Percentiles rank a stretch among this genome's conserved stretches.
phyloP scores from a whole-genome alignment of 2,888 invertebrate species.

The Scaptomyza caliginosa region DNA sequence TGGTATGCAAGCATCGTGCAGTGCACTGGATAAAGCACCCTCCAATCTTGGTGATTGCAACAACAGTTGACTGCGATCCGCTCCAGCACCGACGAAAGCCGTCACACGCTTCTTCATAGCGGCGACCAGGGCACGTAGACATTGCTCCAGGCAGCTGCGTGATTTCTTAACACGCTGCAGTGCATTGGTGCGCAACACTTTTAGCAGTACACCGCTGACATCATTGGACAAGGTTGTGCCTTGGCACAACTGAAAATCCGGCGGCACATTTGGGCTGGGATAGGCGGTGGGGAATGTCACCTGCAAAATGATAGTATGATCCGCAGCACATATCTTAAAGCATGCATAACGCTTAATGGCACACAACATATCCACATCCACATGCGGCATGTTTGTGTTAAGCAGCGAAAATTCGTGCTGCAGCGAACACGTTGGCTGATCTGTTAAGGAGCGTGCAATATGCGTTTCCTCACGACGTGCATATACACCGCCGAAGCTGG shows the following conservation, averaged over 20 bases:
- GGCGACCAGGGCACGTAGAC: constrained; percentile 89
- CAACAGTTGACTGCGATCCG: constrained; percentile 82
- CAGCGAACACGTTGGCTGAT: constrained; percentile 84
- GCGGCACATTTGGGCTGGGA: constrained; percentile 88
- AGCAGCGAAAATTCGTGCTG: constrained; percentile 91
- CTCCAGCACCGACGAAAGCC: constrained; percentile 56
- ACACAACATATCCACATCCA: constrained; percentile 86
- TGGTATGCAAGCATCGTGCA: constrained; percentile 92
- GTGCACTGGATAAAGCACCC: constrained; percentile 83
- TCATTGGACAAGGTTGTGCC: constrained; percentile 89
- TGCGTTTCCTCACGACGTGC: constrained; percentile 77
- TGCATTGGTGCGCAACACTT: constrained; percentile 92
- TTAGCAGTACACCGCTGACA: constrained; percentile 90
- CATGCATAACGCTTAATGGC: constrained; percentile 85
- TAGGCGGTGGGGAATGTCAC: constrained; percentile 89
- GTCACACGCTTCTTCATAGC: constrained; percentile 85
- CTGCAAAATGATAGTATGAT: constrained; percentile 85
- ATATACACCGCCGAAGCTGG: constrained; percentile 70
- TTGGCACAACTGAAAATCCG: constrained; percentile 88
- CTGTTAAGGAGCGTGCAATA: constrained; percentile 80
- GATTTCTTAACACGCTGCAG: constrained; percentile 93
- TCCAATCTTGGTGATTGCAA: constrained; percentile 83
- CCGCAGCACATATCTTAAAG: constrained; percentile 82
- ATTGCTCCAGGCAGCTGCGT: constrained; percentile 94
- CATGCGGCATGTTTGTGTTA: constrained; percentile 90